phyloP scores from a whole-genome alignment of 2,888 invertebrate species.

The Agelastica alni region DNA sequence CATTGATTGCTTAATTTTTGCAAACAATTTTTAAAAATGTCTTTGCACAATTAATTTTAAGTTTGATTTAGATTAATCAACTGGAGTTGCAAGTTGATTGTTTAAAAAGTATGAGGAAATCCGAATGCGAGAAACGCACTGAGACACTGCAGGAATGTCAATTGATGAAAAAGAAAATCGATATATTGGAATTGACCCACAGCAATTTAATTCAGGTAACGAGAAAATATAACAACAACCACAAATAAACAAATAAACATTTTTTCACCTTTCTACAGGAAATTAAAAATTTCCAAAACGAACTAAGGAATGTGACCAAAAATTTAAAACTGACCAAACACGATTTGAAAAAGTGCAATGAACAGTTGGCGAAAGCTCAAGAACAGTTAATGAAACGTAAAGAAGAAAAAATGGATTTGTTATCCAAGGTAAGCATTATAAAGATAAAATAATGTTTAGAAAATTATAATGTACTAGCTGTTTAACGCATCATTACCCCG shows the following conservation, averaged over 20 bases:
- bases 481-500: too few species aligned
- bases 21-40: too few species aligned
- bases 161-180: constrained; percentile 32
- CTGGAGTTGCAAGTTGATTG: constrained; percentile 64
- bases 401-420: constrained; percentile 53
- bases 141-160: constrained; percentile 35
- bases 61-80: constrained; percentile 50
- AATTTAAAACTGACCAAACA: constrained; percentile 32
- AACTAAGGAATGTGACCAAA: constrained; percentile 28
- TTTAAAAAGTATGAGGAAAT: constrained; percentile 62
- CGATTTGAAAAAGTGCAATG: constrained; percentile 36
- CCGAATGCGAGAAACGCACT: constrained; percentile 57
- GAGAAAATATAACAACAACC: too few species aligned
- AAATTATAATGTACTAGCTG: too few species aligned
- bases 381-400: constrained; percentile 33
- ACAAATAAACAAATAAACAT: too few species aligned
- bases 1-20: too few species aligned
- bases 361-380: constrained; percentile 32
- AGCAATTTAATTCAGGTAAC: constrained; percentile 30
- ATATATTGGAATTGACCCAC: constrained; percentile 35
- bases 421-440: constrained; percentile 56
- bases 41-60: too few species aligned
- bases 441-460: too few species aligned
- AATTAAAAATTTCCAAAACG: constrained; percentile 27
- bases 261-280: constrained; percentile 25